Percentiles rank a stretch among this genome's conserved stretches.
Evolutionary conservation across 2,888 invertebrate genomes (phyloP).

Genomic region (Smittia sp.): DNA sequence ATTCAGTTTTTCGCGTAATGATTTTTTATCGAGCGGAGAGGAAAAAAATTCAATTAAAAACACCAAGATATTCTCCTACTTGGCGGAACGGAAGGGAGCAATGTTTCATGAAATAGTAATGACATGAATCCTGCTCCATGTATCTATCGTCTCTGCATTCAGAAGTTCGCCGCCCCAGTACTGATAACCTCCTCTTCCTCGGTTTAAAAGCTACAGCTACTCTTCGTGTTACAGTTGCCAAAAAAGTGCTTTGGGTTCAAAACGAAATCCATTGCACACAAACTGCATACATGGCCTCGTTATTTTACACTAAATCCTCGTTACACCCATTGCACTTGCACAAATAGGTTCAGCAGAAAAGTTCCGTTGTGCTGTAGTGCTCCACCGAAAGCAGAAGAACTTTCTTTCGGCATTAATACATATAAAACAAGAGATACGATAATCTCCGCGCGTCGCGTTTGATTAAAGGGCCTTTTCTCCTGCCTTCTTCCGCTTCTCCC

Average conservation of each 20-base stretch:
- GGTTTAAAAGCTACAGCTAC: background rate
- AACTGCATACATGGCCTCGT: conserved; percentile 20
- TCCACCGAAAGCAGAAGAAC: no score
- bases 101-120: background rate
- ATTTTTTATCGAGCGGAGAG: background rate
- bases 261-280: background rate
- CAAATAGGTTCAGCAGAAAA: background rate
- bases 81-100: background rate
- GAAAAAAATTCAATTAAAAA: background rate
- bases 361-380: no score
- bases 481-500: no score
- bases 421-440: no score
- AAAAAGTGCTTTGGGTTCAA: background rate
- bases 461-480: no score
- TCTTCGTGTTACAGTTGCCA: background rate
- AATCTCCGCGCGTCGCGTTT: no score
- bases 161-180: no score
- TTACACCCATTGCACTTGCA: conserved; percentile 8
- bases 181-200: no score
- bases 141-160: background rate
- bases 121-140: background rate
- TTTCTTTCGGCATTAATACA: no score
- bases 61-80: background rate
- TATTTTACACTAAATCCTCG: conserved; percentile 21
- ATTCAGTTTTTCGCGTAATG: no score